A percentile compares a stretch with the other conserved stretches of the same genome.
These are phyloP conservation scores for Carassius carassius DNA, from an alignment of 2,113 vertebrate genomes.

Conservation along the genomic window DNA sequence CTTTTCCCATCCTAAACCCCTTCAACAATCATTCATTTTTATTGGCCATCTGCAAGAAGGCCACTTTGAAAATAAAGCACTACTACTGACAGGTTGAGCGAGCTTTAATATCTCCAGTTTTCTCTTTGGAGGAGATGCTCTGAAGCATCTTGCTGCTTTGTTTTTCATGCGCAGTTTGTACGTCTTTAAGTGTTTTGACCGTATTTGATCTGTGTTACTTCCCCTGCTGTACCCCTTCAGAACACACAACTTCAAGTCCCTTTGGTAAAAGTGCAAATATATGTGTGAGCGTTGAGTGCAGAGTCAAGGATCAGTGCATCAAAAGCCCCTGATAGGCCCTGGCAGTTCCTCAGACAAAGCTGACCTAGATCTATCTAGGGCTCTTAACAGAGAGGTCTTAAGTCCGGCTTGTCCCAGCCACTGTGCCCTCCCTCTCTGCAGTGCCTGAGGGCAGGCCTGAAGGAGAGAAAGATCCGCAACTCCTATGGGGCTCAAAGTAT, in stretches of 20 bases:
- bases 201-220: constrained; percentile 21
- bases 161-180: constrained; percentile 39
- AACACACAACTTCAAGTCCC: constrained; percentile 31
- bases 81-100: constrained; percentile 64
- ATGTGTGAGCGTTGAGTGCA: constrained; percentile 11
- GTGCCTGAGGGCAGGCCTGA: constrained; percentile 58
- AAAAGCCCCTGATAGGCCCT: constrained; percentile 28
- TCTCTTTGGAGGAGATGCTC: constrained; percentile 36
- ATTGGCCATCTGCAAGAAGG: constrained; percentile 73
- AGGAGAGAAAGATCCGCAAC: constrained; percentile 57
- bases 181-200: constrained; percentile 32
- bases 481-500: constrained; percentile 51
- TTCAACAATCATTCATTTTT: constrained; percentile 73
- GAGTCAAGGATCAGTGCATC: constrained; percentile 37
- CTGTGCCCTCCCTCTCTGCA: constrained; percentile 30
- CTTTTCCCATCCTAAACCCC: constrained; percentile 53
- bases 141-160: constrained; percentile 33
- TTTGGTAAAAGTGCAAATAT: constrained; percentile 20
- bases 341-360: constrained; percentile 39
- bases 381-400: constrained; percentile 46
- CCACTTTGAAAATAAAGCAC: constrained; percentile 73
- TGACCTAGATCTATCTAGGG: constrained; percentile 55
- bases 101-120: constrained; percentile 51
- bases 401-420: constrained; percentile 35
- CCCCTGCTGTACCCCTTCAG: neutral